These are phyloP conservation scores for Heterohyrax brucei DNA, from an alignment of 2,797 vertebrate genomes.

Conservation along the genomic window DNA sequence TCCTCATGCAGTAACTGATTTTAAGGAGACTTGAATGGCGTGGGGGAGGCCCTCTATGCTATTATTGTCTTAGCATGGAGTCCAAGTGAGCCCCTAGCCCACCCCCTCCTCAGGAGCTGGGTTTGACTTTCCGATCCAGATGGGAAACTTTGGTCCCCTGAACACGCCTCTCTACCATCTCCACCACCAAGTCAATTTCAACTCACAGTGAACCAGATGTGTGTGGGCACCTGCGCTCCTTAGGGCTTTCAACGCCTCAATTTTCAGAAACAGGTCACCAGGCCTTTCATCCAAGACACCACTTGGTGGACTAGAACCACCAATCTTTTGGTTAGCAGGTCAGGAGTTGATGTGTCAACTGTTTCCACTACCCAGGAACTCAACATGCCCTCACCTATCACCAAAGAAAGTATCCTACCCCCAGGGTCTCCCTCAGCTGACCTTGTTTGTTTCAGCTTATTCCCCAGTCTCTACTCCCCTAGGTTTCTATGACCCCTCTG, in stretches of 20 bases:
- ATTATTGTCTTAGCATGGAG: background rate
- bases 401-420: background rate
- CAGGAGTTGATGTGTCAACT: background rate
- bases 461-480: accelerated
- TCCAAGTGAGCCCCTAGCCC: background rate
- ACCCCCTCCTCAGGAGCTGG: background rate
- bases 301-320: no score
- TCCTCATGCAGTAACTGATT: background rate
- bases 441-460: background rate
- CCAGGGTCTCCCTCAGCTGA: background rate
- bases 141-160: background rate
- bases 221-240: background rate
- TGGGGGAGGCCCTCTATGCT: no score
- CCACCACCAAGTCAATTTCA: background rate
- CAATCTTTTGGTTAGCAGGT: background rate
- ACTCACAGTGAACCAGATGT: background rate
- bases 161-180: background rate
- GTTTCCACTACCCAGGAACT: no score
- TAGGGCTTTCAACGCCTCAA: background rate
- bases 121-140: background rate
- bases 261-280: background rate
- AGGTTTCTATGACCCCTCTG: background rate
- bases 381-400: background rate
- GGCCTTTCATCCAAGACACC: background rate
- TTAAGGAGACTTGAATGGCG: background rate